phyloP scores from a whole-genome alignment of 2,888 invertebrate species.

The Tuta absoluta region DNA sequence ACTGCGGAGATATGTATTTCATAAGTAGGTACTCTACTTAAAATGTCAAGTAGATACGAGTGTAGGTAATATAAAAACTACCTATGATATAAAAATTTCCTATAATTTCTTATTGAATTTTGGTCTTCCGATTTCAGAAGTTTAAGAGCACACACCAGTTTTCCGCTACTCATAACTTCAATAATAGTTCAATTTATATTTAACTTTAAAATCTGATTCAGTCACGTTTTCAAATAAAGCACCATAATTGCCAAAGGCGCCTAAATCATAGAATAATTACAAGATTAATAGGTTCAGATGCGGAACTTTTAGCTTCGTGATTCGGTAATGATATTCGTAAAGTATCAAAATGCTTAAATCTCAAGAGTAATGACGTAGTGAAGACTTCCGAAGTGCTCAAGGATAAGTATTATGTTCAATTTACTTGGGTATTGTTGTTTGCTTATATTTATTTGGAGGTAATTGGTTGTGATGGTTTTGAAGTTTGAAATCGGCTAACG shows the following conservation, averaged over 20 bases:
- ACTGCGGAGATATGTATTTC: too few relatives aligned
- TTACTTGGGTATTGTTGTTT: constrained; percentile 19
- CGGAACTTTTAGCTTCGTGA: constrained; percentile 71
- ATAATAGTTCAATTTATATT: not conserved
- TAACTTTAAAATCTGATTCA: not conserved
- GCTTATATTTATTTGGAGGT: constrained; percentile 11
- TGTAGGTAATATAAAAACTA: too few relatives aligned
- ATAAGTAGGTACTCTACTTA: too few relatives aligned
- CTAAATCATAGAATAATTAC: constrained; percentile 51
- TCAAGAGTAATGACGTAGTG: constrained; percentile 58
- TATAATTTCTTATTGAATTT: too few relatives aligned
- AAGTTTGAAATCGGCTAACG: not conserved
- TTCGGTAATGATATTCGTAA: constrained; percentile 66
- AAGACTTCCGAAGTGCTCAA: constrained; percentile 76
- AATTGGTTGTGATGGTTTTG: not conserved
- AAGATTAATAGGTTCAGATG: constrained; percentile 64
- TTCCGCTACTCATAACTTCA: not conserved
- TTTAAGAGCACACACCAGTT: too few relatives aligned
- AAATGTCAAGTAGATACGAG: too few relatives aligned
- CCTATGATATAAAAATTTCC: too few relatives aligned
- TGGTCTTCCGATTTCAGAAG: not conserved
- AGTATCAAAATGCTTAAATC: constrained; percentile 56
- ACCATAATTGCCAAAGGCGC: constrained; percentile 33
- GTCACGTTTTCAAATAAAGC: constrained; percentile 24
- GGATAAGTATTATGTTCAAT: constrained; percentile 45